Conservation (phyloP, 2,888 invertebrate genomes). For the Ecdyonurus torrentis region DNA sequence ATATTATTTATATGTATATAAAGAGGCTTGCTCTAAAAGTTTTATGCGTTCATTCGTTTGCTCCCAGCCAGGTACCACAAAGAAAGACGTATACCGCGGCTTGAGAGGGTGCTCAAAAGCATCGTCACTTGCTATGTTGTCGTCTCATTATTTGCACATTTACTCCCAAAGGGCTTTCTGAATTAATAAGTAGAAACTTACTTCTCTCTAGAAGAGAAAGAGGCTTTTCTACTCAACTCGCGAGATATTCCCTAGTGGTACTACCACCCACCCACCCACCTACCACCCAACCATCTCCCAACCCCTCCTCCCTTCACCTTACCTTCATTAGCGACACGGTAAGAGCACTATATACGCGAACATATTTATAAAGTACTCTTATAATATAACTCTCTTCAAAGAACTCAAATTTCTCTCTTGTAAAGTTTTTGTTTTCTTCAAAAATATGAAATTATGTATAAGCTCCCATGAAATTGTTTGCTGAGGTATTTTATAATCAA, state of each 20-base stretch:
- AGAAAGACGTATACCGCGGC: too few species aligned
- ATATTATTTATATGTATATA: neutral
- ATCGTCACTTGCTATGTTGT: neutral
- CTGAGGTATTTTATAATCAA: too few species aligned
- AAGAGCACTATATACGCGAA: neutral
- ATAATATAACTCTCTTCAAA: too few species aligned
- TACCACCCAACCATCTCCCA: too few species aligned
- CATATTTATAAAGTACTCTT: too few species aligned
- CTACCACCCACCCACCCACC: too few species aligned
- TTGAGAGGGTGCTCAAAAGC: neutral
- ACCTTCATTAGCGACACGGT: neutral
- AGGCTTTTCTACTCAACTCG: neutral
- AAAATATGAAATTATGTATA: too few species aligned
- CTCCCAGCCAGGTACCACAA: neutral
- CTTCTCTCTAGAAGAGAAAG: neutral
- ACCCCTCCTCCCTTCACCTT: too few species aligned
- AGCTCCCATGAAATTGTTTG: too few species aligned
- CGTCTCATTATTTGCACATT: neutral
- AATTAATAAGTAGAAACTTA: constrained; percentile 1
- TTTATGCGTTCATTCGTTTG: neutral
- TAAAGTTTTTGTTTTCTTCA: too few species aligned
- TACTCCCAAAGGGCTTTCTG: neutral
- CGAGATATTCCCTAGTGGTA: neutral
- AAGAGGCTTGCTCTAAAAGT: neutral
- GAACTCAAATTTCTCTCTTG: too few species aligned